Conservation (phyloP, 1,140 invertebrate species). For the Hyles euphorbiae region DNA sequence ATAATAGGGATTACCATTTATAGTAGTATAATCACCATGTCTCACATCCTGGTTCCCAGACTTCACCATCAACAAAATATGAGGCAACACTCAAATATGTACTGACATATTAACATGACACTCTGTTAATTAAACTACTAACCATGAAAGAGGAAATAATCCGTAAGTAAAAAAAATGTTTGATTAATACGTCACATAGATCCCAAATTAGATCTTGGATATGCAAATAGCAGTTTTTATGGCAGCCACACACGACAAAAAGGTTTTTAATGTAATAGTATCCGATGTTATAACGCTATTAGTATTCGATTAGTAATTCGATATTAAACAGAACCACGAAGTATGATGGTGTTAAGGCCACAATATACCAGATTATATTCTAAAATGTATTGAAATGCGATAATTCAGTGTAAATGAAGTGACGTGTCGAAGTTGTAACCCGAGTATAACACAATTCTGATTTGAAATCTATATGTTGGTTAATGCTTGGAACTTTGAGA, state of each 20-base stretch:
- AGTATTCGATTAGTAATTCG: constrained; percentile 52
- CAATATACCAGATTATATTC: constrained; percentile 30
- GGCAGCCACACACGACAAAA: constrained; percentile 56
- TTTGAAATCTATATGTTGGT: constrained; percentile 12
- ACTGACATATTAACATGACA: not conserved
- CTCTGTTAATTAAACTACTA: too few relatives aligned
- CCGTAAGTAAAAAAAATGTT: constrained; percentile 50
- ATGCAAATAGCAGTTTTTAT: constrained; percentile 56
- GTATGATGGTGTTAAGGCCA: constrained; percentile 20
- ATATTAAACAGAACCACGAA: constrained; percentile 45
- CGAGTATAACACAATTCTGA: constrained; percentile 16
- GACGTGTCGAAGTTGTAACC: constrained; percentile 29
- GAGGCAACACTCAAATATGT: too few relatives aligned
- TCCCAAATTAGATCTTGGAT: constrained; percentile 54
- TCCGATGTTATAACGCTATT: constrained; percentile 41
- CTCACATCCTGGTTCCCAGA: too few relatives aligned
- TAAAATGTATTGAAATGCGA: constrained; percentile 29
- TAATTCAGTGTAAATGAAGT: constrained; percentile 38
- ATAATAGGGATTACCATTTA: too few relatives aligned
- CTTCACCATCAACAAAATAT: too few relatives aligned
- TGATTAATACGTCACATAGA: constrained; percentile 60
- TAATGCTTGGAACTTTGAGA: constrained; percentile 8
- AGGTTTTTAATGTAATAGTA: constrained; percentile 43
- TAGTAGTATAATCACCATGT: too few relatives aligned
- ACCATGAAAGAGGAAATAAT: constrained; percentile 30